A percentile compares a stretch with the other conserved stretches of the same genome.
These are phyloP conservation scores for Haliclystus octoradiatus DNA, from an alignment of 30 jellyfish, hydroid and myxozoan genomes.

Conservation along the genomic window DNA sequence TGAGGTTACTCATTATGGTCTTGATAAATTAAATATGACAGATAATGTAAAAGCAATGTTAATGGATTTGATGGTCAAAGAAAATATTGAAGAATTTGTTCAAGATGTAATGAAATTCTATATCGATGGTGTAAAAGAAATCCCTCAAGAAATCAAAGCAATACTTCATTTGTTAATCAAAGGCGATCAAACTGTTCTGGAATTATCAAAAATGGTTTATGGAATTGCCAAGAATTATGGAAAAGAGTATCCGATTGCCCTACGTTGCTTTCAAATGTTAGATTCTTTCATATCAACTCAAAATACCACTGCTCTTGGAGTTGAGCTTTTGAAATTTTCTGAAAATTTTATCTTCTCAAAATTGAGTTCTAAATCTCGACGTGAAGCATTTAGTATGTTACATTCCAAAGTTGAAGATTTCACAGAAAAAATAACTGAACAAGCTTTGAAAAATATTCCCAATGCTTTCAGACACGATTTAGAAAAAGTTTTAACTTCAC, in stretches of 20 bases:
- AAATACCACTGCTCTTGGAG: not conserved
- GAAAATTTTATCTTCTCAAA: not conserved
- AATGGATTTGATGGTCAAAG: not conserved
- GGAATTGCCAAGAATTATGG: not conserved
- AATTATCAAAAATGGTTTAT: not conserved
- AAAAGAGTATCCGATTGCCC: not conserved
- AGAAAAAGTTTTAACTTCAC: not conserved
- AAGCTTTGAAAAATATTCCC: not conserved
- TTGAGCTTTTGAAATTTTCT: not conserved
- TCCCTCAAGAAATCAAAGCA: not conserved
- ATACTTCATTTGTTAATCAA: not conserved
- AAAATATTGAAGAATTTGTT: not conserved
- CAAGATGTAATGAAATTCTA: not conserved
- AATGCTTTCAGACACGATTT: not conserved
- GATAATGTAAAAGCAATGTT: not conserved
- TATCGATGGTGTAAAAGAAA: not conserved
- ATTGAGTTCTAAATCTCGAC: not conserved
- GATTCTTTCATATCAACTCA: not conserved
- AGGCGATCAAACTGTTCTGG: not conserved
- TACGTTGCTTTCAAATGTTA: too few relatives aligned
- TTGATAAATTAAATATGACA: not conserved
- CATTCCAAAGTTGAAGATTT: not conserved
- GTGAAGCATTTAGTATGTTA: not conserved
- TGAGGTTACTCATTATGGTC: slow-evolving; percentile 1
- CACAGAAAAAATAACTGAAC: not conserved